Evolutionary conservation across 1,140 invertebrate genomes (phyloP).

Genomic region (Helicoverpa zea): DNA sequence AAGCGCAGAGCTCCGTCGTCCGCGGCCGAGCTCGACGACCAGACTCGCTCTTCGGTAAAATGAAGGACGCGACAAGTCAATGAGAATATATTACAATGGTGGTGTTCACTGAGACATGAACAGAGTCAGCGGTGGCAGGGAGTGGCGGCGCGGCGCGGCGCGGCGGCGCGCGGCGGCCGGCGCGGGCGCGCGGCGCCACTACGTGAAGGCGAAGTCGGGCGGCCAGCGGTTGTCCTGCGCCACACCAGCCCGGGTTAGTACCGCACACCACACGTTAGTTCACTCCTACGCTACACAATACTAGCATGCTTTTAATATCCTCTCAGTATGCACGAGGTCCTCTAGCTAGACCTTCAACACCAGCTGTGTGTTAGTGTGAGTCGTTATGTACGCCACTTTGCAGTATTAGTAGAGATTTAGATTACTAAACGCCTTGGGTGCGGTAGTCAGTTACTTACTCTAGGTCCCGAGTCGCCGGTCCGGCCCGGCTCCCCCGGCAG

Average conservation of each 20-base stretch:
- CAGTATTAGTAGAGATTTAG: background rate
- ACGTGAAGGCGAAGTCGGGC: slow-evolving; percentile 78
- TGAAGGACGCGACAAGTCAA: background rate
- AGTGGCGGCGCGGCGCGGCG: slow-evolving; percentile 8
- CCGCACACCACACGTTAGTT: slow-evolving; percentile 59
- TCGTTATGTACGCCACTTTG: background rate
- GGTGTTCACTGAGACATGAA: background rate
- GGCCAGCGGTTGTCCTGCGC: slow-evolving; percentile 79
- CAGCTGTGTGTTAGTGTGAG: background rate
- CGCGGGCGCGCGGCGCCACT: slow-evolving; percentile 57
- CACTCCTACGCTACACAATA: slow-evolving; percentile 61
- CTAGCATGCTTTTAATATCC: no score
- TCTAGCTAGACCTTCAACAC: no score
- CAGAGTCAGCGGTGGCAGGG: background rate
- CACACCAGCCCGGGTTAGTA: slow-evolving; percentile 59
- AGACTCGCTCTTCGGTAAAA: background rate
- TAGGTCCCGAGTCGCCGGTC: slow-evolving; percentile 91
- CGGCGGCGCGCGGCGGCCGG: slow-evolving; percentile 18
- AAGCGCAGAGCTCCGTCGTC: no score
- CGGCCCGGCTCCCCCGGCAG: slow-evolving; percentile 93
- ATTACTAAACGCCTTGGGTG: background rate
- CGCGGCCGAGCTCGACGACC: no score
- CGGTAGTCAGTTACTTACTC: slow-evolving; percentile 80
- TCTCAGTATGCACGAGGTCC: no score
- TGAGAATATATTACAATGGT: slow-evolving; percentile 4